phyloP scores from a whole-genome alignment of 2,888 invertebrate genomes.

The Antheraea yamamai region DNA sequence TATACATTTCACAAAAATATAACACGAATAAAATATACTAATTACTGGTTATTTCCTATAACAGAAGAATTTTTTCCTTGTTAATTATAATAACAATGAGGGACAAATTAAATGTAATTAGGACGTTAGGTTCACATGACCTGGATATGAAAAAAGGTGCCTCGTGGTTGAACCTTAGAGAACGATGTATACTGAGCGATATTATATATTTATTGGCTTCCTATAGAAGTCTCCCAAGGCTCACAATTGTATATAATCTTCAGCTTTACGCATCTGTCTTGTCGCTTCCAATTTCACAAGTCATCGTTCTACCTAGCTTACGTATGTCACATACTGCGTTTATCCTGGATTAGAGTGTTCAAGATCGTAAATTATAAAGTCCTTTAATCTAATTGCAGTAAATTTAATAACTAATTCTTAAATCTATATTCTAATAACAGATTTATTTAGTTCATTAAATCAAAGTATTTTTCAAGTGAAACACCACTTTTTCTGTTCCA shows the following conservation, averaged over 20 bases:
- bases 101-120: constrained; percentile 51
- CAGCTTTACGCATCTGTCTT: background rate
- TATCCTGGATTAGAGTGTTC: too few relatives aligned
- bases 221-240: too few relatives aligned
- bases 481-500: too few relatives aligned
- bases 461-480: too few relatives aligned
- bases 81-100: constrained; percentile 55
- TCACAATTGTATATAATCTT: too few relatives aligned
- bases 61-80: constrained; percentile 13
- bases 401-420: too few relatives aligned
- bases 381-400: too few relatives aligned
- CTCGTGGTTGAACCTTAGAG: constrained; percentile 19
- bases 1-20: background rate
- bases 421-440: too few relatives aligned
- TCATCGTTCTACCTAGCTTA: background rate
- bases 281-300: background rate
- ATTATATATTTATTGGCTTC: background rate
- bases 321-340: background rate
- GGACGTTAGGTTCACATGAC: constrained; percentile 36
- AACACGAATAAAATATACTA: background rate
- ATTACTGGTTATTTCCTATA: background rate
- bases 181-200: background rate
- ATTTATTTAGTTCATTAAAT: too few relatives aligned
- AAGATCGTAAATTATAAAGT: too few relatives aligned
- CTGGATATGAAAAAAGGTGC: constrained; percentile 26